Evolutionary conservation across 2,888 invertebrate species (phyloP).

Genomic region (Cheilosia vulpina): DNA sequence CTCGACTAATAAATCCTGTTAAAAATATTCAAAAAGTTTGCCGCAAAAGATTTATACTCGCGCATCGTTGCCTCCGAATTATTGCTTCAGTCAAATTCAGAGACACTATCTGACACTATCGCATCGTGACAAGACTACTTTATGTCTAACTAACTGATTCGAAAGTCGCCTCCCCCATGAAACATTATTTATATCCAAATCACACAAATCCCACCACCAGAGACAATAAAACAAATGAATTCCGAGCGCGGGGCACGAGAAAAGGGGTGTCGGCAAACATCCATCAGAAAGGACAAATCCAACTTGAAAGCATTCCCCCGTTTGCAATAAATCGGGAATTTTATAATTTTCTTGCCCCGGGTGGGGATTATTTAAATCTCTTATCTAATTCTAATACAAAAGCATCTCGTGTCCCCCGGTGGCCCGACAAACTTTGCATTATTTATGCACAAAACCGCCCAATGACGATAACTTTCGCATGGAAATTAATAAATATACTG

Average conservation of each 20-base stretch:
- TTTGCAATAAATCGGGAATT: conserved; percentile 48
- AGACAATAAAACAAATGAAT: conserved; percentile 32
- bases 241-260: not conserved
- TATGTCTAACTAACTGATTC: conserved; percentile 41
- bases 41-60: conserved; percentile 38
- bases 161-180: conserved; percentile 50
- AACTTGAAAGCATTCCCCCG: conserved; percentile 21
- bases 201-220: conserved; percentile 15
- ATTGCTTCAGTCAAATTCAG: not conserved
- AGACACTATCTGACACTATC: conserved; percentile 57
- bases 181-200: conserved; percentile 63
- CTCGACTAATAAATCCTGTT: not conserved
- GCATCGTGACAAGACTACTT: conserved; percentile 48
- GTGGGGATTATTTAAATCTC: conserved; percentile 59
- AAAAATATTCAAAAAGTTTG: conserved; percentile 50
- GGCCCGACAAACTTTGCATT: not conserved
- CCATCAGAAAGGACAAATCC: not conserved
- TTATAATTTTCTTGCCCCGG: conserved; percentile 55
- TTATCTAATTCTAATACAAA: conserved; percentile 32
- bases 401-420: not conserved
- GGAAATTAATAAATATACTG: conserved; percentile 47
- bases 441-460: conserved; percentile 28
- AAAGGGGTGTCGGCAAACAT: not conserved
- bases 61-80: conserved; percentile 14
- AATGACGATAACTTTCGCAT: conserved; percentile 27